Evolutionary conservation across 2,888 invertebrate genomes (phyloP).

Genomic region (Trilocha varians): DNA sequence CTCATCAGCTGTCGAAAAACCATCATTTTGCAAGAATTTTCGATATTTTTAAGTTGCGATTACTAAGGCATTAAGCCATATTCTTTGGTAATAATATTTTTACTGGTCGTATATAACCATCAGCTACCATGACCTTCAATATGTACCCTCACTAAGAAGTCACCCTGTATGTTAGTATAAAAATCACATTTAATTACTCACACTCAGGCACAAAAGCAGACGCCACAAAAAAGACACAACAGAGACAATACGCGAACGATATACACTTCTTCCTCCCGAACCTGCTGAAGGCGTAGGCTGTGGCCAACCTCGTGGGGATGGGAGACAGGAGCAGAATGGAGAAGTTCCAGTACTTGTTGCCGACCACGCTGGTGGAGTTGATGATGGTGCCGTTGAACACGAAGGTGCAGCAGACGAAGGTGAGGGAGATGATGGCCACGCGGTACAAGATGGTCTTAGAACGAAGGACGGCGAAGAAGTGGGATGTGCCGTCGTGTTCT

Average conservation of each 20-base stretch:
- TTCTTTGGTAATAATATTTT: too few species aligned
- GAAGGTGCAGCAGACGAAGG: slow-evolving; percentile 83
- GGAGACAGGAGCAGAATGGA: slow-evolving; percentile 77
- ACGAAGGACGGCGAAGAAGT: slow-evolving; percentile 36
- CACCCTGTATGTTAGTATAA: too few species aligned
- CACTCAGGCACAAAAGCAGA: slow-evolving; percentile 71
- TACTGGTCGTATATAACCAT: too few species aligned
- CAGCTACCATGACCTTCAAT: too few species aligned
- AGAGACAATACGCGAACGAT: slow-evolving; percentile 53
- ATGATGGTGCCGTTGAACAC: slow-evolving; percentile 84
- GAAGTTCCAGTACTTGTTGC: slow-evolving; percentile 84
- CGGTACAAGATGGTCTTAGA: slow-evolving; percentile 46
- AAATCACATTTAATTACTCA: slow-evolving; percentile 27
- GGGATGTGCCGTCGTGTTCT: too few species aligned
- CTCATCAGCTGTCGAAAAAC: too few species aligned
- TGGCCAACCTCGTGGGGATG: slow-evolving; percentile 72
- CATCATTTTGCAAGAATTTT: too few species aligned
- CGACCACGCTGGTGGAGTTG: slow-evolving; percentile 81
- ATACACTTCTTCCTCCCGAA: slow-evolving; percentile 71
- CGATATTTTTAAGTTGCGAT: too few species aligned
- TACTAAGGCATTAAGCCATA: too few species aligned
- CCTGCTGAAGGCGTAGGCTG: slow-evolving; percentile 73
- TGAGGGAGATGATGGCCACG: slow-evolving; percentile 54
- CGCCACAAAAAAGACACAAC: slow-evolving; percentile 66
- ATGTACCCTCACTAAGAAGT: too few species aligned